A percentile compares a stretch with the other conserved stretches of the same genome.
Conservation (phyloP, 2,888 invertebrate species). For the Cantharis flavilabris region DNA sequence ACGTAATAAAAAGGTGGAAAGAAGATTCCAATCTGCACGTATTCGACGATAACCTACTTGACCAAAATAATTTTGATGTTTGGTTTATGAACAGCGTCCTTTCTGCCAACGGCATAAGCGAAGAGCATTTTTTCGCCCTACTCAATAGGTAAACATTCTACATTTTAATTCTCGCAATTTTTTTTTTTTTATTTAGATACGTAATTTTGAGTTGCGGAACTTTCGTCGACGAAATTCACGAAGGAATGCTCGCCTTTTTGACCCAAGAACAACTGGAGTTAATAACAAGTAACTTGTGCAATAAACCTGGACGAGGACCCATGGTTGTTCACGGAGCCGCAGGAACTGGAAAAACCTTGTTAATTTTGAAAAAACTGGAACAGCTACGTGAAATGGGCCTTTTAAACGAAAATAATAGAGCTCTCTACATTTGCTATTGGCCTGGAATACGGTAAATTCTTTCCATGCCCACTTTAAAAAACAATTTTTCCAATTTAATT, state of each 20-base stretch:
- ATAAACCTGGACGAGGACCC: slow-evolving; percentile 36
- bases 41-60: slow-evolving; percentile 43
- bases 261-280: slow-evolving; percentile 49
- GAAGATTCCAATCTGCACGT: slow-evolving; percentile 48
- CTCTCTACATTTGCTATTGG: slow-evolving; percentile 53
- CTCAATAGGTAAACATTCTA: slow-evolving; percentile 43
- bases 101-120: slow-evolving; percentile 28
- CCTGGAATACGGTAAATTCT: slow-evolving; percentile 48
- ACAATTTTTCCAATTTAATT: not conserved
- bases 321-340: slow-evolving; percentile 52
- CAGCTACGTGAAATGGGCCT: slow-evolving; percentile 43
- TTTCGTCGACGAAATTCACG: slow-evolving; percentile 50
- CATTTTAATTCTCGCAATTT: not conserved
- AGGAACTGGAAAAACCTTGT: slow-evolving; percentile 53
- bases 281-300: slow-evolving; percentile 39
- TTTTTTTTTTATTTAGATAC: slow-evolving; percentile 39
- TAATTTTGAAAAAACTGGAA: slow-evolving; percentile 50
- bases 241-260: slow-evolving; percentile 47
- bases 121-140: slow-evolving; percentile 40
- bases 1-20: slow-evolving; percentile 46
- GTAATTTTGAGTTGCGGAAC: slow-evolving; percentile 51
- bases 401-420: slow-evolving; percentile 46
- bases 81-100: slow-evolving; percentile 46
- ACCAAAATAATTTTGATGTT: slow-evolving; percentile 42
- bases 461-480: not conserved